phyloP scores from a whole-genome alignment of 2,113 vertebrate species.

The Corythornis vintsioides region DNA sequence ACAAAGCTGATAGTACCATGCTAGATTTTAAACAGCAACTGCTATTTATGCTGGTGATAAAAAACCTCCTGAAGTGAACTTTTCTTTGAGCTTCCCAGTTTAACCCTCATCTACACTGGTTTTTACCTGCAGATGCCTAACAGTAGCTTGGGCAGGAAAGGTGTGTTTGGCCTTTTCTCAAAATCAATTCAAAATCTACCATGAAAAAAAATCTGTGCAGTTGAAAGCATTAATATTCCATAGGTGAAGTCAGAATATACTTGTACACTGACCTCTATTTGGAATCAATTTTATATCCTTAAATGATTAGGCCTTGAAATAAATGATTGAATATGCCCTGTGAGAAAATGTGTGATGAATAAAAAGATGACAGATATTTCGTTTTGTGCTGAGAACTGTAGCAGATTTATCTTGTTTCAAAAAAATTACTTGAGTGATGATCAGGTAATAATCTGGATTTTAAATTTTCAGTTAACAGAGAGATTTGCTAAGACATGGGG shows the following conservation, averaged over 20 bases:
- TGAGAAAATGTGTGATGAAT: constrained; percentile 56
- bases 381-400: constrained; percentile 27
- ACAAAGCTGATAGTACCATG: neutral
- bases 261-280: constrained; percentile 57
- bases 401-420: constrained; percentile 22
- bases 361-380: constrained; percentile 29
- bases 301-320: constrained; percentile 67
- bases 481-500: neutral
- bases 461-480: neutral
- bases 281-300: constrained; percentile 65
- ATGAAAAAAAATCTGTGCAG: neutral
- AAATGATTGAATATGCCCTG: constrained; percentile 60
- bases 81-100: neutral
- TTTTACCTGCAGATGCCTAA: constrained; percentile 1
- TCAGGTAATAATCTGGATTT: constrained; percentile 27
- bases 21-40: constrained; percentile 18
- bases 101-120: neutral
- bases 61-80: constrained; percentile 7
- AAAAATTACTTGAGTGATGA: neutral
- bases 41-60: neutral
- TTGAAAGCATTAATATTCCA: constrained; percentile 47
- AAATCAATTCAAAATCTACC: constrained; percentile 10
- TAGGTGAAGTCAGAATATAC: constrained; percentile 4
- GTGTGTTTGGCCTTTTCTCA: constrained; percentile 33
- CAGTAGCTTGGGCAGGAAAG: constrained; percentile 6